Conservation (phyloP, 2,113 vertebrate species). For the Heteronetta atricapilla region DNA sequence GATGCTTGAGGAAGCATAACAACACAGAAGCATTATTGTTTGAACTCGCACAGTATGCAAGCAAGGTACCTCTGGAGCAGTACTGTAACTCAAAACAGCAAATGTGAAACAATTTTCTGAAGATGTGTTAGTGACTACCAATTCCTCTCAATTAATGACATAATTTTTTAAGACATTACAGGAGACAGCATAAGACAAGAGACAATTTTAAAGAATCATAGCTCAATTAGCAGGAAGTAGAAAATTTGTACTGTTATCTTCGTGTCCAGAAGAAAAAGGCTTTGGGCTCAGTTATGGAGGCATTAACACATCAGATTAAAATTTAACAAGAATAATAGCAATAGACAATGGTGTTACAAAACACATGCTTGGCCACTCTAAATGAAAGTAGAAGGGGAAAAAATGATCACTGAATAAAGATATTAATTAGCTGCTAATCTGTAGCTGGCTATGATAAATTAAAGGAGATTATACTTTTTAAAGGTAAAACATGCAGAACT, state of each 20-base stretch:
- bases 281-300: not conserved
- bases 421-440: not conserved
- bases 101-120: not conserved
- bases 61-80: not conserved
- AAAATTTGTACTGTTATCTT: constrained; percentile 2
- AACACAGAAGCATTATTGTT: not conserved
- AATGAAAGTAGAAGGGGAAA: not conserved
- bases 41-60: not conserved
- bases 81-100: not conserved
- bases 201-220: constrained; percentile 2
- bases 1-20: not conserved
- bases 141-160: not conserved
- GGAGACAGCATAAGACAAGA: not conserved
- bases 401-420: not conserved
- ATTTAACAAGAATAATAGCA: not conserved
- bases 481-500: not conserved
- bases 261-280: not conserved
- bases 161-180: constrained; percentile 7
- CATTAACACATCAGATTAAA: constrained; percentile 15
- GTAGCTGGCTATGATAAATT: not conserved
- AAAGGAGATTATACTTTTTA: not conserved
- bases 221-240: constrained; percentile 19
- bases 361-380: not conserved
- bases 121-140: not conserved
- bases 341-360: not conserved